phyloP scores from a whole-genome alignment of 2,888 invertebrate species.

The Octonoba sinensis region DNA sequence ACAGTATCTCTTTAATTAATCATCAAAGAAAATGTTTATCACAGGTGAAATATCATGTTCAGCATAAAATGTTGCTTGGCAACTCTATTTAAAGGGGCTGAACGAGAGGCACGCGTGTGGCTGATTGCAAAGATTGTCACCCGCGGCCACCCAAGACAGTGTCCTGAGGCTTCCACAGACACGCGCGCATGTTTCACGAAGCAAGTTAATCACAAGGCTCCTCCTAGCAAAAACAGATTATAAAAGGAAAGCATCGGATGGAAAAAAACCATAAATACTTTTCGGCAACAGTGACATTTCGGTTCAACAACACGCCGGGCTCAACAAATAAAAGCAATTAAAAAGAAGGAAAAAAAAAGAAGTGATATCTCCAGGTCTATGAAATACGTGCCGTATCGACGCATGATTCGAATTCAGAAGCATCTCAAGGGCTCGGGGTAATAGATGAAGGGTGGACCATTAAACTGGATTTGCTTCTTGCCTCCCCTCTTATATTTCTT shows the following conservation, averaged over 20 bases:
- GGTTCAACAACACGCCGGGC: slow-evolving; percentile 37
- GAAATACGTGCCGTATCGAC: slow-evolving; percentile 18
- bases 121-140: slow-evolving; percentile 22
- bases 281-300: slow-evolving; percentile 28
- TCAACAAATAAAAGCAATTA: too few relatives aligned
- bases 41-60: too few relatives aligned
- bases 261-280: not conserved
- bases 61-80: too few relatives aligned
- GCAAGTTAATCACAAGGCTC: slow-evolving; percentile 13
- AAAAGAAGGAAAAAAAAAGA: too few relatives aligned
- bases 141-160: slow-evolving; percentile 23
- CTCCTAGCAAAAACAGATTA: not conserved
- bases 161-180: too few relatives aligned
- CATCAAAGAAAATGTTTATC: too few relatives aligned
- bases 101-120: slow-evolving; percentile 22
- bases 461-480: too few relatives aligned
- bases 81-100: slow-evolving; percentile 9
- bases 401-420: slow-evolving; percentile 7
- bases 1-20: too few relatives aligned
- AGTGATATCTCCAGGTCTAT: too few relatives aligned
- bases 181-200: not conserved
- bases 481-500: slow-evolving; percentile 8
- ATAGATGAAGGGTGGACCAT: not conserved
- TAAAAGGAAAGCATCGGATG: too few relatives aligned
- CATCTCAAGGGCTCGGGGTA: not conserved